phyloP scores from a whole-genome alignment of 2,797 vertebrate genomes.

The Melanotaenia maccullochi region DNA sequence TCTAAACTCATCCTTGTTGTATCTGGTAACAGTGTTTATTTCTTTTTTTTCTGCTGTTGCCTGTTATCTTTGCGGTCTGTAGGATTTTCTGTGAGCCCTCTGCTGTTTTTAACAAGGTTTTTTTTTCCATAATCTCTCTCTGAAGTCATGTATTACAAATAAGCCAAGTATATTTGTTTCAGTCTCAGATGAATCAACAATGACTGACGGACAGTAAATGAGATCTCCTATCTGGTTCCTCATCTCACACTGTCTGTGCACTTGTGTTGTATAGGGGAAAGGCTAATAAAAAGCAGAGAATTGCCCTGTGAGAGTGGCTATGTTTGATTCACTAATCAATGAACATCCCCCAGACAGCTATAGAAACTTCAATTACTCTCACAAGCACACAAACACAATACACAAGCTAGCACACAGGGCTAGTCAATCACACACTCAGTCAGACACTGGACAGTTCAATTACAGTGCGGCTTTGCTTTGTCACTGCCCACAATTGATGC shows the following conservation, averaged over 20 bases:
- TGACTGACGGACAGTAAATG: constrained; percentile 39
- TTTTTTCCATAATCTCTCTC: constrained; percentile 13
- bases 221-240: constrained; percentile 17
- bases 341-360: constrained; percentile 17
- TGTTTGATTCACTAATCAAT: constrained; percentile 43
- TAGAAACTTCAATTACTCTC: constrained; percentile 29
- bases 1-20: not conserved
- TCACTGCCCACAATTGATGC: constrained; percentile 27
- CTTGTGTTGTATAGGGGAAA: not conserved
- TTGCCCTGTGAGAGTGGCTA: not conserved
- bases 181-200: constrained; percentile 5
- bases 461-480: constrained; percentile 25
- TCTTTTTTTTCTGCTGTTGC: not conserved
- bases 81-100: not conserved
- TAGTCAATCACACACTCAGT: constrained; percentile 9
- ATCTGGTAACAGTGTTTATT: not conserved
- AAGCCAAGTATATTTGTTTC: constrained; percentile 15
- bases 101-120: constrained; percentile 5
- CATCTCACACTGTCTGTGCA: not conserved
- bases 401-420: not conserved
- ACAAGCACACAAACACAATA: not conserved
- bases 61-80: not conserved
- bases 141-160: not conserved
- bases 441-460: constrained; percentile 42
- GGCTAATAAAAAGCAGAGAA: constrained; percentile 21